Evolutionary conservation across 2,888 invertebrate genomes (phyloP).

Genomic region (Physocephala rufipes): DNA sequence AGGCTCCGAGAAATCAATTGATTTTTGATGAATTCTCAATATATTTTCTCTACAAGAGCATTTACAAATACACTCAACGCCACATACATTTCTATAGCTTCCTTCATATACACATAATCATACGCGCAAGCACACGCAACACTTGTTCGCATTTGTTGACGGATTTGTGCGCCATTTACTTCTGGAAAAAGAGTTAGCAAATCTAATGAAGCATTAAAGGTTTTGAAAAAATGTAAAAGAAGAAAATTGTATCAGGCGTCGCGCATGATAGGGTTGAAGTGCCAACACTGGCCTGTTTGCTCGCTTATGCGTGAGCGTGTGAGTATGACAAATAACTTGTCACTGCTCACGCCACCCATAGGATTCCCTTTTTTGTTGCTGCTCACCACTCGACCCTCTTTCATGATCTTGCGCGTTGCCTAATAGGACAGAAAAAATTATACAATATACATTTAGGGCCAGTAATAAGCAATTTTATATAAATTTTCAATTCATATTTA

Average conservation of each 20-base stretch:
- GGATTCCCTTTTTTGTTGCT: not conserved
- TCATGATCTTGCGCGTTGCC: conserved; percentile 16
- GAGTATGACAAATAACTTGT: not conserved
- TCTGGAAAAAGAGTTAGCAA: not conserved
- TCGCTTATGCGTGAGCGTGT: not conserved
- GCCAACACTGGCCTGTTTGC: no score
- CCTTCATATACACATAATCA: not conserved
- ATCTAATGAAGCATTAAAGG: conserved; percentile 15
- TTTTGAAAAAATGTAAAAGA: not conserved
- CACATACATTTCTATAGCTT: not conserved
- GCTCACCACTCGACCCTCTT: conserved; percentile 5
- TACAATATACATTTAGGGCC: conserved; percentile 2
- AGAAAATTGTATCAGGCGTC: not conserved
- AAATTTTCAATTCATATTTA: not conserved
- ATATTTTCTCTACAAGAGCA: conserved; percentile 31
- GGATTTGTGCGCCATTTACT: no score
- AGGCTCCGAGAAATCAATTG: conserved; percentile 61
- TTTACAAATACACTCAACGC: not conserved
- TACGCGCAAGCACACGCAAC: not conserved
- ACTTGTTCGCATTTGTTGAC: no score
- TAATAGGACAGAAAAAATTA: not conserved
- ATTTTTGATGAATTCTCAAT: conserved; percentile 62
- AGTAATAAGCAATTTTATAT: not conserved
- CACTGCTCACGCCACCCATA: conserved; percentile 11
- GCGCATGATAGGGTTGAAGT: conserved; percentile 27